phyloP scores from a whole-genome alignment of 2,113 vertebrate species.

The Saguinus midas region DNA sequence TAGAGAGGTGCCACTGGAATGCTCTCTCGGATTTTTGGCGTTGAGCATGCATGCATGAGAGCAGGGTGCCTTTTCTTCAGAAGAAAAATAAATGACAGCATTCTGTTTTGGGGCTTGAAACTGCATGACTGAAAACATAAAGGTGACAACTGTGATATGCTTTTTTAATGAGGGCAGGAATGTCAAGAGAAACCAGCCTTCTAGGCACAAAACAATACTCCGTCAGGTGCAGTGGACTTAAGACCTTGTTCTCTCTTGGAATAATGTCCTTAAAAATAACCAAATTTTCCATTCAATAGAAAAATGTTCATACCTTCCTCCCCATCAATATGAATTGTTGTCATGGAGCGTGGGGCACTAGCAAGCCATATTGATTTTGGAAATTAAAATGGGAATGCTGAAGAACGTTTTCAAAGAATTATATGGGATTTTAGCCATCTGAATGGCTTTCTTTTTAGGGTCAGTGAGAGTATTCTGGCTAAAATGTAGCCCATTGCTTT shows the following conservation, averaged over 20 bases:
- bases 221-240: constrained; percentile 55
- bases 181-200: constrained; percentile 70
- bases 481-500: constrained; percentile 68
- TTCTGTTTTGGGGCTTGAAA: constrained; percentile 61
- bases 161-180: constrained; percentile 61
- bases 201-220: constrained; percentile 56
- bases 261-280: constrained; percentile 71
- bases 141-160: constrained; percentile 60
- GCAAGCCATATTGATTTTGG: constrained; percentile 66
- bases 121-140: constrained; percentile 51
- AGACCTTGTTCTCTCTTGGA: constrained; percentile 55
- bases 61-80: constrained; percentile 29
- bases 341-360: background rate
- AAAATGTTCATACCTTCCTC: constrained; percentile 65
- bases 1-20: background rate
- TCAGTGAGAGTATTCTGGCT: constrained; percentile 66
- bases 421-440: constrained; percentile 65
- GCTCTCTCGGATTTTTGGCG: background rate
- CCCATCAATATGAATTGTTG: constrained; percentile 73
- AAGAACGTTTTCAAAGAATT: constrained; percentile 69
- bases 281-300: constrained; percentile 74
- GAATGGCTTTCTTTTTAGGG: constrained; percentile 60
- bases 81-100: constrained; percentile 54
- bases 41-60: background rate
- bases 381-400: constrained; percentile 78